Evolutionary conservation across 2,888 invertebrate species (phyloP).

Genomic region (Muscina levida): DNA sequence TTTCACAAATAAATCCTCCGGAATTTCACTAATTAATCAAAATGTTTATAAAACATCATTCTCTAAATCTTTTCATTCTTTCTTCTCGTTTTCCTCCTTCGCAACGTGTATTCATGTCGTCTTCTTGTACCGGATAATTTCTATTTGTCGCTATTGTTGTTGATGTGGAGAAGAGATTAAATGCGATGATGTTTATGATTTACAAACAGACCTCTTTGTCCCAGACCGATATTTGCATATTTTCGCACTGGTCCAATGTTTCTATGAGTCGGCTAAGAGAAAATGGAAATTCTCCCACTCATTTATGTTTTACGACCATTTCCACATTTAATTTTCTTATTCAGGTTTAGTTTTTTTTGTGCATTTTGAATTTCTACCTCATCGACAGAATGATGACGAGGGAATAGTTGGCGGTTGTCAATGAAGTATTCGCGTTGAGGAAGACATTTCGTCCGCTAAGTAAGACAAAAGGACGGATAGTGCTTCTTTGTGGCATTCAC

Average conservation of each 20-base stretch:
- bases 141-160: constrained; percentile 38
- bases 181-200: constrained; percentile 54
- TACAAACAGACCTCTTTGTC: constrained; percentile 47
- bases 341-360: constrained; percentile 34
- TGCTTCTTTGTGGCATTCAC: constrained; percentile 32
- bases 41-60: constrained; percentile 39
- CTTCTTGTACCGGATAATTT: not conserved
- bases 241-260: not conserved
- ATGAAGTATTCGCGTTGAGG: not conserved
- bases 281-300: constrained; percentile 60
- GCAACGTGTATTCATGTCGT: no score
- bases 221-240: constrained; percentile 28
- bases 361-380: not conserved
- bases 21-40: constrained; percentile 69
- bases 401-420: constrained; percentile 43
- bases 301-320: constrained; percentile 61
- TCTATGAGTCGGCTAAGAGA: constrained; percentile 26
- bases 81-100: not conserved
- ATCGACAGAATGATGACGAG: constrained; percentile 44
- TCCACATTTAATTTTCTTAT: no score
- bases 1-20: constrained; percentile 69
- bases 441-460: not conserved
- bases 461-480: constrained; percentile 2
- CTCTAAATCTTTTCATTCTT: no score
- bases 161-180: constrained; percentile 16